Evolutionary conservation across 2,113 vertebrate genomes (phyloP).

Genomic region (Semnornis frantzii): DNA sequence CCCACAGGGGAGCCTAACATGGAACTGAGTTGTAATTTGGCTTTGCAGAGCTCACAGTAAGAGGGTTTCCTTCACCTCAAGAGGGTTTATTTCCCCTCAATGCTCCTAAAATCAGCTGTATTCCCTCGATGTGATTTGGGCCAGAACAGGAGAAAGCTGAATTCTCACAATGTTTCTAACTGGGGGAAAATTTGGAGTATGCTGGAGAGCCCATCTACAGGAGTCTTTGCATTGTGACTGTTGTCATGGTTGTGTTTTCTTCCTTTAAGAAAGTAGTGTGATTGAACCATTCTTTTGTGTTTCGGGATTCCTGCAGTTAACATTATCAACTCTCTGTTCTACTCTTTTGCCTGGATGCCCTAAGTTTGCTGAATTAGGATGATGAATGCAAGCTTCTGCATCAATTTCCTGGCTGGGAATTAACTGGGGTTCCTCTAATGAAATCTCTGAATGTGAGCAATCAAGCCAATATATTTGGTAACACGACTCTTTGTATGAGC

Average conservation of each 20-base stretch:
- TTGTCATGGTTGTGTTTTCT: not conserved
- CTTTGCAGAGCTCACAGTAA: not conserved
- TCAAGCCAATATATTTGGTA: constrained; percentile 12
- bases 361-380: constrained; percentile 2
- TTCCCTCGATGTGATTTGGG: not conserved
- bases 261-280: not conserved
- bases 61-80: not conserved
- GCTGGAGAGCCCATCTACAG: not conserved
- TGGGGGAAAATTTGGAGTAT: not conserved
- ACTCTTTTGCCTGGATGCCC: not conserved
- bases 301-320: not conserved
- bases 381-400: not conserved
- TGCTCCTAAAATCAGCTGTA: not conserved
- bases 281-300: not conserved
- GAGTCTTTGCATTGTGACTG: not conserved
- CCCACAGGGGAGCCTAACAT: not conserved
- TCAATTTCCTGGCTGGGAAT: constrained; percentile 21
- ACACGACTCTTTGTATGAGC: constrained; percentile 1
- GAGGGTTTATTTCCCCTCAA: not conserved
- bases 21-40: not conserved
- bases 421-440: not conserved
- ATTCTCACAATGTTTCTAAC: not conserved
- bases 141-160: not conserved
- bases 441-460: constrained; percentile 39
- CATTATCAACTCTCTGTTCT: constrained; percentile 35